These are phyloP conservation scores for Caenorhabditis sp. DNA, from an alignment of 2,888 invertebrate genomes.

Conservation along the genomic window DNA sequence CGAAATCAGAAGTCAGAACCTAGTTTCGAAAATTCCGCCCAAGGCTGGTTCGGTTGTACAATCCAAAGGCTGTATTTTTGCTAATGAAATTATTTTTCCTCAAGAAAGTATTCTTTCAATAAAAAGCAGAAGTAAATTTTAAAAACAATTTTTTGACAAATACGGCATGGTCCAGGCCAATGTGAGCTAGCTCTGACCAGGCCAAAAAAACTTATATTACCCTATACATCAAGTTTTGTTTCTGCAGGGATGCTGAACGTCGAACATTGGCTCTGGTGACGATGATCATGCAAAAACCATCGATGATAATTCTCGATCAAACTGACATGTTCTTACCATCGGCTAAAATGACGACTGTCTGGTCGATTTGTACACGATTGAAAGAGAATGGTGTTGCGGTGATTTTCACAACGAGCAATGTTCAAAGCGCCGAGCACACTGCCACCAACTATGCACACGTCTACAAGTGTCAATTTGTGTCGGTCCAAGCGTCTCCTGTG, in stretches of 20 bases:
- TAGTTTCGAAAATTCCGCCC: no score
- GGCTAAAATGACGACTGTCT: background rate
- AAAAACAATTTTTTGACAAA: no score
- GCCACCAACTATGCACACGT: background rate
- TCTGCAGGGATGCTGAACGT: background rate
- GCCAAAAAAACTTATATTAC: no score
- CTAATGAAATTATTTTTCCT: no score
- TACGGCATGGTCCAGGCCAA: no score
- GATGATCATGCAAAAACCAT: constrained; percentile 1
- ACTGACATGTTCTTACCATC: background rate
- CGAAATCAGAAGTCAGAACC: no score
- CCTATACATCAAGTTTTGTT: no score
- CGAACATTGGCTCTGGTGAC: background rate
- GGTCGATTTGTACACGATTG: background rate
- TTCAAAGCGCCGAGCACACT: background rate
- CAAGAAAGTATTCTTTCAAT: no score
- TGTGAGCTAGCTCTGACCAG: no score
- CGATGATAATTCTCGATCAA: constrained; percentile 1
- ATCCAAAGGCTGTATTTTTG: no score
- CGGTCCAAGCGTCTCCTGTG: background rate
- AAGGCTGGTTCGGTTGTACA: no score
- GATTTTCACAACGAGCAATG: background rate
- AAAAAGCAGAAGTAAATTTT: no score
- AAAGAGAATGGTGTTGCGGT: background rate
- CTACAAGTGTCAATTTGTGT: background rate